These are phyloP conservation scores for Cassiopea xamachana DNA, from an alignment of 30 jellyfish, hydroid and myxozoan genomes.

Conservation along the genomic window DNA sequence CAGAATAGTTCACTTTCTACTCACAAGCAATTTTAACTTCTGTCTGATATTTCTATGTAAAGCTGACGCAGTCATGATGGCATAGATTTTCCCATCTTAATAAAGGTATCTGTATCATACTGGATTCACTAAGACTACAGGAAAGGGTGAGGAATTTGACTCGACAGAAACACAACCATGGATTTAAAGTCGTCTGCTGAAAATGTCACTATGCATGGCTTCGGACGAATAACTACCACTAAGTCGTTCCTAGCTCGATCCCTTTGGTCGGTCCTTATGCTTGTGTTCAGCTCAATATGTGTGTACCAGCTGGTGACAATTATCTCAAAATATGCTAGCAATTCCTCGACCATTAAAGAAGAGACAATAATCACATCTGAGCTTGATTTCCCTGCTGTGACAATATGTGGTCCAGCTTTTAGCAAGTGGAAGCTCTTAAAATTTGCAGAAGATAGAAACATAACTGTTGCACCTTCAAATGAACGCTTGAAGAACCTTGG, in stretches of 20 bases:
- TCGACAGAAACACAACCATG: background rate
- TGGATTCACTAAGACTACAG: no score
- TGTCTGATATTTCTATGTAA: no score
- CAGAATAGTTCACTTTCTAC: no score
- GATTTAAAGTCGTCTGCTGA: conserved; percentile 42
- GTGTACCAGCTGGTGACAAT: background rate
- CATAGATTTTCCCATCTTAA: no score
- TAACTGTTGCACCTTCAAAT: background rate
- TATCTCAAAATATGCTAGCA: background rate
- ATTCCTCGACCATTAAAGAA: conserved; percentile 1
- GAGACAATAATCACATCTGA: conserved; percentile 6
- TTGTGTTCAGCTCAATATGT: conserved; percentile 13
- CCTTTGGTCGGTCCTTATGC: conserved; percentile 19
- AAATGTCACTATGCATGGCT: conserved; percentile 68
- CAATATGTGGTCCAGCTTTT: conserved; percentile 38
- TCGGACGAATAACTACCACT: conserved; percentile 27
- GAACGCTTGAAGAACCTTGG: background rate
- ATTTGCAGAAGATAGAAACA: conserved; percentile 1
- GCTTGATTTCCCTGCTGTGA: conserved; percentile 41
- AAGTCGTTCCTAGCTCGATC: conserved; percentile 5
- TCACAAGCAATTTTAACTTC: no score
- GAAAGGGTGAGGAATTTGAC: no score
- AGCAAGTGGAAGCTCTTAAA: conserved; percentile 2
- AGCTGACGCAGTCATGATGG: no score
- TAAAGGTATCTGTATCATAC: no score